Conservation (phyloP, 2,888 invertebrate species). For the Halocaridina rubra region DNA sequence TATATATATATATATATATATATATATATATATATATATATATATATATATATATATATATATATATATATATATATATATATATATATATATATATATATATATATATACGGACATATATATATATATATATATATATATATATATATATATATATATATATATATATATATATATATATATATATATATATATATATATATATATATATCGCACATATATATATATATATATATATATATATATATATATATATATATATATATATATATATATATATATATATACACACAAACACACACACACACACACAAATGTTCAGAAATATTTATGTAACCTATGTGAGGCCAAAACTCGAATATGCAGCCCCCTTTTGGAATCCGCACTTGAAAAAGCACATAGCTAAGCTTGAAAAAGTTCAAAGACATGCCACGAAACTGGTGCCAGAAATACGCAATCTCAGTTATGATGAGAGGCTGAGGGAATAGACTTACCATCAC, state of each 20-base stretch:
- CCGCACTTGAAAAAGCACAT: no score
- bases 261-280: conserved; percentile 21
- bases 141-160: no score
- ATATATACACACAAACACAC: conserved; percentile 24
- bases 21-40: conserved; percentile 23
- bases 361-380: no score
- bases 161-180: no score
- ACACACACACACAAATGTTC: not conserved
- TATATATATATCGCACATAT: not conserved
- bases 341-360: no score
- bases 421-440: no score
- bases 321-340: no score
- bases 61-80: conserved; percentile 20
- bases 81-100: not conserved
- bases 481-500: no score
- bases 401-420: no score
- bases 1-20: conserved; percentile 23
- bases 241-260: not conserved
- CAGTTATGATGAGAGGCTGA: no score
- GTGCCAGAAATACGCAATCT: no score
- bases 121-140: no score
- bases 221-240: not conserved
- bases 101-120: not conserved
- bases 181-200: not conserved
- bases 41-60: conserved; percentile 19